Evolutionary conservation across 1,140 invertebrate species (phyloP).

Genomic region (Leptonema lineaticorne): DNA sequence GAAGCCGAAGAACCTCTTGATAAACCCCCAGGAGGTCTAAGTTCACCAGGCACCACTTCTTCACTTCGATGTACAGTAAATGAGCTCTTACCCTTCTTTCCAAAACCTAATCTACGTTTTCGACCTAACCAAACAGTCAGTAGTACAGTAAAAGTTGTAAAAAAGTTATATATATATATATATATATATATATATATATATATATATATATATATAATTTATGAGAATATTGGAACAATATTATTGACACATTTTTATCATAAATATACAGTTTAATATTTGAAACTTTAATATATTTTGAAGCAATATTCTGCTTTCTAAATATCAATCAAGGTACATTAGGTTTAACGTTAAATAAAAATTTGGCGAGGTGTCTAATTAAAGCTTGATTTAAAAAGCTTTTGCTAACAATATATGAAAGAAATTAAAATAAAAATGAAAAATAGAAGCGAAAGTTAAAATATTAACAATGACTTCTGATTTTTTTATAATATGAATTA

Average conservation of each 20-base stretch:
- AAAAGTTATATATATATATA: no score
- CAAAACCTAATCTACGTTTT: conserved; percentile 93
- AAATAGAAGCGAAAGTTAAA: no score
- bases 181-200: no score
- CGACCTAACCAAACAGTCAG: conserved; percentile 64
- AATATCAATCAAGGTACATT: no score
- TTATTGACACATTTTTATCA: background rate
- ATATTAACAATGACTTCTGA: no score
- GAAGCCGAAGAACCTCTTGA: conserved; percentile 87
- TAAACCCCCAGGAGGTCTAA: conserved; percentile 67
- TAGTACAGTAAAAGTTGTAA: no score
- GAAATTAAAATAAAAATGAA: background rate
- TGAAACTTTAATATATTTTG: background rate
- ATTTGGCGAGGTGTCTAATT: background rate
- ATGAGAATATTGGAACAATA: background rate
- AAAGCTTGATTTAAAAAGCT: conserved; percentile 12
- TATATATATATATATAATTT: no score
- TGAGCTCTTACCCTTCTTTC: conserved; percentile 89
- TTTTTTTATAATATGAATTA: no score
- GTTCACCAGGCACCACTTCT: conserved; percentile 87
- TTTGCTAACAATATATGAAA: background rate
- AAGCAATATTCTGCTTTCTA: no score
- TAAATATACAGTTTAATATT: background rate
- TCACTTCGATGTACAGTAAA: conserved; percentile 95
- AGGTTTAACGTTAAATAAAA: background rate